Evolutionary conservation across 2,113 vertebrate species (phyloP).

Genomic region (Odocoileus virginianus): DNA sequence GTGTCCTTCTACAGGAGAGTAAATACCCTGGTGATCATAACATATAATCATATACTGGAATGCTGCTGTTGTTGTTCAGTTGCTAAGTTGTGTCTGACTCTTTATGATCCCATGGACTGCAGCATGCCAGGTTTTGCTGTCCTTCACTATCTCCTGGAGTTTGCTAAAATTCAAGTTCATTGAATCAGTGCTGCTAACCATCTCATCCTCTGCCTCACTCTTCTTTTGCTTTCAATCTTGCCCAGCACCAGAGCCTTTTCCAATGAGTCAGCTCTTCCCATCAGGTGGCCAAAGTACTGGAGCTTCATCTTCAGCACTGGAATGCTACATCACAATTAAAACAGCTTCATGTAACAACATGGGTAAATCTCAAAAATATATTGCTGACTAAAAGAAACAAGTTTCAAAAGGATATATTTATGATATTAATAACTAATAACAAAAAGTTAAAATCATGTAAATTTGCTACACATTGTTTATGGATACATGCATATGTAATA

Average conservation of each 20-base stretch:
- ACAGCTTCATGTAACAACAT: neutral
- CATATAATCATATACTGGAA: neutral
- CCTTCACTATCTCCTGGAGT: neutral
- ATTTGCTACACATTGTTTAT: neutral
- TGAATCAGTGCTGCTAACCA: neutral
- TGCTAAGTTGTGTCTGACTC: neutral
- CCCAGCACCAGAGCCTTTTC: neutral
- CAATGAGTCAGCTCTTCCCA: neutral
- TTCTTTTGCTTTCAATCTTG: neutral
- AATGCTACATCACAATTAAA: neutral
- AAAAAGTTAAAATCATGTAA: neutral
- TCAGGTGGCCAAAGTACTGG: neutral
- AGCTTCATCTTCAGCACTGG: neutral
- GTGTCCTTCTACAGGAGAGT: neutral
- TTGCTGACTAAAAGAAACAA: neutral
- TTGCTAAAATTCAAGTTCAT: neutral
- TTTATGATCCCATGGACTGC: neutral
- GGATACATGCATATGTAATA: neutral
- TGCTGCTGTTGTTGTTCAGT: neutral
- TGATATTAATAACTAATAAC: neutral
- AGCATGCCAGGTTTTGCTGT: neutral
- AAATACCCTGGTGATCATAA: neutral
- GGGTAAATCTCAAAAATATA: neutral
- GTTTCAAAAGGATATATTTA: neutral
- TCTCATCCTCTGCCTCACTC: neutral